phyloP scores from a whole-genome alignment of 2,888 invertebrate species.

The Parascotia fuliginaria region DNA sequence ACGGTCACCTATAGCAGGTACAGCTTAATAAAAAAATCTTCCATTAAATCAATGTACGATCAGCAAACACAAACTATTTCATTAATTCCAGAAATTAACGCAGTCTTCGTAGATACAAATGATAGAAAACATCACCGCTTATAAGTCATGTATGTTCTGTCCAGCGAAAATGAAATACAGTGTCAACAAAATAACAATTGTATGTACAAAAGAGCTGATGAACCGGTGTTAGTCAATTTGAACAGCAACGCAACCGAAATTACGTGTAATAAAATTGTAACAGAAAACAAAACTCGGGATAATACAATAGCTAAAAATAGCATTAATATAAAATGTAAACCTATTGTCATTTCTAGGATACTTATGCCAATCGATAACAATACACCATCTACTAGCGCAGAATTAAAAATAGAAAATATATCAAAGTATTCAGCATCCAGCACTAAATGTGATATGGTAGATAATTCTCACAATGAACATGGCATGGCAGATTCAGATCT shows the following conservation, averaged over 20 bases:
- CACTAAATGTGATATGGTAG: conserved; percentile 58
- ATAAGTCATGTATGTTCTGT: conserved; percentile 63
- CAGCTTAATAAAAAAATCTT: conserved; percentile 52
- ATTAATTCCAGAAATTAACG: conserved; percentile 55
- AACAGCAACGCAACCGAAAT: conserved; percentile 55
- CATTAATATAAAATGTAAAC: neutral
- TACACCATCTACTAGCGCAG: conserved; percentile 58
- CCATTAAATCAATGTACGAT: conserved; percentile 38
- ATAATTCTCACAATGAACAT: conserved; percentile 62
- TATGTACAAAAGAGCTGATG: conserved; percentile 40
- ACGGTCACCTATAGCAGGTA: conserved; percentile 61
- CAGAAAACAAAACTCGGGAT: conserved; percentile 43
- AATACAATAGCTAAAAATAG: conserved; percentile 28
- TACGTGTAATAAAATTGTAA: conserved; percentile 54
- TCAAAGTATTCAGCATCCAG: conserved; percentile 47
- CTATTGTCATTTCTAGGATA: conserved; percentile 27
- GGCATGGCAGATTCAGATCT: conserved; percentile 49
- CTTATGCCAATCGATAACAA: conserved; percentile 47
- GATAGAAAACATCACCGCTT: conserved; percentile 44
- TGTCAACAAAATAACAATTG: conserved; percentile 47
- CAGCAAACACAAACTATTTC: conserved; percentile 54
- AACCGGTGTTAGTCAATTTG: conserved; percentile 58
- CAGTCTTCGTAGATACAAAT: conserved; percentile 36
- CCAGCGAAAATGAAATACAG: conserved; percentile 59
- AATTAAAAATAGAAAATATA: conserved; percentile 28